Percentiles rank a stretch among this genome's conserved stretches.
Evolutionary conservation across 2,797 vertebrate species (phyloP).

Genomic region (Falco cherrug): DNA sequence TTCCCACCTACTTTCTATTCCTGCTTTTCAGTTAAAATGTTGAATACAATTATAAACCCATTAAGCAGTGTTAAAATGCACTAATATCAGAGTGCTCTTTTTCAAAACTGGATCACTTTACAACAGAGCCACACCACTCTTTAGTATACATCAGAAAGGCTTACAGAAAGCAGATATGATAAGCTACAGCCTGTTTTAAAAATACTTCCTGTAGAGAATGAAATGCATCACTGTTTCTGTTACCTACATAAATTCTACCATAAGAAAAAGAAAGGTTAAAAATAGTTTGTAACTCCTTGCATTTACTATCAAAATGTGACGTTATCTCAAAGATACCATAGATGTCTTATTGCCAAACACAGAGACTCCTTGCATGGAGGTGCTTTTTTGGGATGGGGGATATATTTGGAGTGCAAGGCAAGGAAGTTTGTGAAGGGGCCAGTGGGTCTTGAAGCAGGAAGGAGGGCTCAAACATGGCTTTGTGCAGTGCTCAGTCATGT

Average conservation of each 20-base stretch:
- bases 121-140: not conserved
- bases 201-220: not conserved
- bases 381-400: not conserved
- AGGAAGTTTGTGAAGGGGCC: not conserved
- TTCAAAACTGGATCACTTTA: conserved; percentile 33
- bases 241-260: not conserved
- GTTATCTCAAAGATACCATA: not conserved
- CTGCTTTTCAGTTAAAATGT: conserved; percentile 66
- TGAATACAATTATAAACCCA: conserved; percentile 74
- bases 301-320: not conserved
- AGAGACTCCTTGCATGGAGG: fast-evolving
- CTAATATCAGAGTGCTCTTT: not conserved
- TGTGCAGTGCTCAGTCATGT: not conserved
- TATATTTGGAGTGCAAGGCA: not conserved
- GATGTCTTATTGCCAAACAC: not conserved
- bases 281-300: not conserved
- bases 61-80: conserved; percentile 68
- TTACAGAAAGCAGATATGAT: conserved; percentile 9
- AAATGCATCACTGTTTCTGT: not conserved
- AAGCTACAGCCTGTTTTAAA: not conserved
- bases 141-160: not conserved
- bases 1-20: conserved; percentile 55
- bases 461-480: not conserved
- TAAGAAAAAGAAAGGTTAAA: not conserved
- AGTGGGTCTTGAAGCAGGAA: not conserved